Percentiles rank a stretch among this genome's conserved stretches.
phyloP scores from a whole-genome alignment of 1,140 invertebrate genomes.

The Ceratoteleas bidentatus region DNA sequence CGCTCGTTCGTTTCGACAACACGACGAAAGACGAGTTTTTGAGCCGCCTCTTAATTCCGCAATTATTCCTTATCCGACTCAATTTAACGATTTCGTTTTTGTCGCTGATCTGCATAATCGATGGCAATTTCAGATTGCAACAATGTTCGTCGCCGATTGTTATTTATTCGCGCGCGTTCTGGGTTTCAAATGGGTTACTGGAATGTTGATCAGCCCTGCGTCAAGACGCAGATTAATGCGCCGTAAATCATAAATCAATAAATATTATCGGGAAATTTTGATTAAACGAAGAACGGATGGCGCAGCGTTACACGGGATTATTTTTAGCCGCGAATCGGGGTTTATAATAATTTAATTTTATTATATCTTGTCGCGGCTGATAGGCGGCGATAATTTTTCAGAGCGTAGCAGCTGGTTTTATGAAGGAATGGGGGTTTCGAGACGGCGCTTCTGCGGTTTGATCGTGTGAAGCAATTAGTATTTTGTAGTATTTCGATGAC shows the following conservation, averaged over 20 bases:
- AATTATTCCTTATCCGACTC: conserved; percentile 10
- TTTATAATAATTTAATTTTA: too few species aligned
- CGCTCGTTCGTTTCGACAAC: conserved; percentile 21
- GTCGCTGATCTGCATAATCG: conserved; percentile 15
- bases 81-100: conserved; percentile 14
- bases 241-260: too few species aligned
- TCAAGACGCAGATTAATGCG: background rate
- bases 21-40: conserved; percentile 20
- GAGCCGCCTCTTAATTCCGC: conserved; percentile 7
- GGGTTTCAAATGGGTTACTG: conserved; percentile 22
- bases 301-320: too few species aligned
- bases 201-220: too few species aligned
- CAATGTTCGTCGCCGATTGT: conserved; percentile 9
- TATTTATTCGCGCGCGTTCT: conserved; percentile 7
- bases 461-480: conserved; percentile 50
- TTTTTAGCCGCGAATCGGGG: too few species aligned
- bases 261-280: too few species aligned
- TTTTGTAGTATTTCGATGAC: conserved; percentile 16
- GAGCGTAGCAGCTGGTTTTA: conserved; percentile 1
- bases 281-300: too few species aligned
- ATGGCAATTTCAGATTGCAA: conserved; percentile 17
- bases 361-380: background rate
- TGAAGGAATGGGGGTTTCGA: conserved; percentile 1
- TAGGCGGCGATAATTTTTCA: conserved; percentile 2
- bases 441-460: background rate